A percentile compares a stretch with the other conserved stretches of the same genome.
These are phyloP conservation scores for Drosophila tristis DNA, from an alignment of 1,140 invertebrate species.

Conservation along the genomic window DNA sequence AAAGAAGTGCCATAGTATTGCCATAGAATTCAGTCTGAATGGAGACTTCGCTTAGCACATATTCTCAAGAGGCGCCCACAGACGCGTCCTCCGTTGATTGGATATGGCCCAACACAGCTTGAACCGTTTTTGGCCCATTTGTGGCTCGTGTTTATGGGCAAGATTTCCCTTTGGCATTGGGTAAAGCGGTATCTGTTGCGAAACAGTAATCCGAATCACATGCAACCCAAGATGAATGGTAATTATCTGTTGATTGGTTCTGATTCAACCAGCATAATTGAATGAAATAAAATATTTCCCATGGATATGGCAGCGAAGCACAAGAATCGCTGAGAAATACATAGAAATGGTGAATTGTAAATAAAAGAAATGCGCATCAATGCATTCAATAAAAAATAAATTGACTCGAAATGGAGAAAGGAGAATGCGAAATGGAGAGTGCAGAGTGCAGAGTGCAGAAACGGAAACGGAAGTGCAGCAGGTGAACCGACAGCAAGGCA, in stretches of 20 bases:
- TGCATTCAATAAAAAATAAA: conserved; percentile 47
- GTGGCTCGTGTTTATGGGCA: conserved; percentile 45
- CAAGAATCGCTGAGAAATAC: conserved; percentile 8
- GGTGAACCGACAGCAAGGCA: conserved; percentile 27
- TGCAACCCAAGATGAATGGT: neutral
- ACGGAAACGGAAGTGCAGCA: conserved; percentile 29
- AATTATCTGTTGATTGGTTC: neutral
- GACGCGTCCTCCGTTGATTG: conserved; percentile 10
- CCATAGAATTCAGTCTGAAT: conserved; percentile 54
- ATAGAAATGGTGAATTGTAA: conserved; percentile 26
- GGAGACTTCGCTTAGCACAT: conserved; percentile 66
- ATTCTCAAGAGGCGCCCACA: conserved; percentile 54
- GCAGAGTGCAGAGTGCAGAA: neutral
- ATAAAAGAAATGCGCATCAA: conserved; percentile 34
- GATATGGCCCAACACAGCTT: neutral
- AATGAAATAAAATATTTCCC: conserved; percentile 14
- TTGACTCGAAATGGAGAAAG: conserved; percentile 28
- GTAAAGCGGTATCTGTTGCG: too few species aligned
- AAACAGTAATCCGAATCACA: too few species aligned
- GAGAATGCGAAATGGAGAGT: too few species aligned
- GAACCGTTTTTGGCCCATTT: conserved; percentile 47
- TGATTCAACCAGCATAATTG: conserved; percentile 26
- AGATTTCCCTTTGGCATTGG: neutral
- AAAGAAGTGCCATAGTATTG: conserved; percentile 63
- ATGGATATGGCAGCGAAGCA: conserved; percentile 13